phyloP scores from a whole-genome alignment of 2,797 vertebrate species.

The Potorous gilbertii region DNA sequence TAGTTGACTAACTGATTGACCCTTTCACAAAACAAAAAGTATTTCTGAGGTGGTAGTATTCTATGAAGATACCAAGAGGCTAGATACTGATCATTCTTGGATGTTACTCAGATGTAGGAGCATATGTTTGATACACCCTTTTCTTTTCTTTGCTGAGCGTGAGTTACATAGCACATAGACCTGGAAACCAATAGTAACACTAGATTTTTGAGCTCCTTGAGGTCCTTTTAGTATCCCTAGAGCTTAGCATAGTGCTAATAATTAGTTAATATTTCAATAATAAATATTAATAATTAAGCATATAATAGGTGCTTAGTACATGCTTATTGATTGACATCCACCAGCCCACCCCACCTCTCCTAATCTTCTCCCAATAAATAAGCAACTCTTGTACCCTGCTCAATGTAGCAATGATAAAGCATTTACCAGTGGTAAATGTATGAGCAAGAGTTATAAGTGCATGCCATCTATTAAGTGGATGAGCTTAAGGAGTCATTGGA shows the following conservation, averaged over 20 bases:
- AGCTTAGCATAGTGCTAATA: too few species aligned
- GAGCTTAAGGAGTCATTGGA: slow-evolving; percentile 71
- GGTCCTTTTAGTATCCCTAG: too few species aligned
- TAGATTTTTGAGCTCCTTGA: too few species aligned
- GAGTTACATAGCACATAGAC: slow-evolving; percentile 32
- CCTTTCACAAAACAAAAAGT: background rate
- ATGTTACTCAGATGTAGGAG: slow-evolving; percentile 20
- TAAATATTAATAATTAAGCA: too few species aligned
- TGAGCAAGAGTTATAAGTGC: slow-evolving; percentile 46
- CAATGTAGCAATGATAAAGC: slow-evolving; percentile 69
- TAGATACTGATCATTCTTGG: background rate
- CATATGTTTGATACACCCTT: slow-evolving; percentile 40
- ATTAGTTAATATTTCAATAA: too few species aligned
- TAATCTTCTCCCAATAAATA: slow-evolving; percentile 68
- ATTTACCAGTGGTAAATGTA: slow-evolving; percentile 68
- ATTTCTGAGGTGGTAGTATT: slow-evolving; percentile 23
- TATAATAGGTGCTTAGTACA: slow-evolving; percentile 23
- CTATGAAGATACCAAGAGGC: fast-evolving
- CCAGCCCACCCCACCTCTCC: background rate
- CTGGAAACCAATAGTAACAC: slow-evolving; percentile 4
- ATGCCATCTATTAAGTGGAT: slow-evolving; percentile 42
- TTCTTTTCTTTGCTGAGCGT: slow-evolving; percentile 53
- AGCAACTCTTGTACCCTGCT: slow-evolving; percentile 48
- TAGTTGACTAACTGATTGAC: background rate
- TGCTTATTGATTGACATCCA: too few species aligned